Conservation (phyloP, 64 coral and sea anemone genomes). For the Stichodactyla helianthus region DNA sequence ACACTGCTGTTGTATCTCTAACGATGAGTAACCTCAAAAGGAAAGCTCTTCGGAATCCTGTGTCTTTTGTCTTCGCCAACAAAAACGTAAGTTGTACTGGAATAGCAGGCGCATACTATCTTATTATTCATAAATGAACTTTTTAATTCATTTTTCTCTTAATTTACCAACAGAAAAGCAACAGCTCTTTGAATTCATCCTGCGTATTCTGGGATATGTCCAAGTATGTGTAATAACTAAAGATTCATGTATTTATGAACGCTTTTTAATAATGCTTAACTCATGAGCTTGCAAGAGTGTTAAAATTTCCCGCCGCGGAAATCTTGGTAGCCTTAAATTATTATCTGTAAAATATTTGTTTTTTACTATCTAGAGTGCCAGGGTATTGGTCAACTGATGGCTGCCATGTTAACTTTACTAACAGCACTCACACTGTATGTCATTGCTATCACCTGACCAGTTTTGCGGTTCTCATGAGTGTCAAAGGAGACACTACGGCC, state of each 20-base stretch:
- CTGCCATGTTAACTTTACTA: constrained; percentile 45
- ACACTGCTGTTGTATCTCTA: constrained; percentile 32
- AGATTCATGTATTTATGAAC: not conserved
- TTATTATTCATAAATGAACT: too few species aligned
- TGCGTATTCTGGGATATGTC: constrained; percentile 54
- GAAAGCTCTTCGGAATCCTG: constrained; percentile 31
- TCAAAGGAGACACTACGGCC: constrained; percentile 11
- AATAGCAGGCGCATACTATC: too few species aligned
- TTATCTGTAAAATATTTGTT: not conserved
- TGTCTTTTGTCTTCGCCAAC: constrained; percentile 23
- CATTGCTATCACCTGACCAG: constrained; percentile 82
- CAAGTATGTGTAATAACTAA: constrained; percentile 4
- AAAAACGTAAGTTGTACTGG: constrained; percentile 2
- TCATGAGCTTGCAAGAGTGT: too few species aligned
- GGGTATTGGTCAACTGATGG: constrained; percentile 74
- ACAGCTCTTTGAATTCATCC: not conserved
- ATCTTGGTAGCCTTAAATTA: too few species aligned
- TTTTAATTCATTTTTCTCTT: not conserved
- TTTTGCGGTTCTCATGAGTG: constrained; percentile 78
- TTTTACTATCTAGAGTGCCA: constrained; percentile 15
- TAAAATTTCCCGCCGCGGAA: too few species aligned
- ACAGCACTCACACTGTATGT: constrained; percentile 65
- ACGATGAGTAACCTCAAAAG: constrained; percentile 26
- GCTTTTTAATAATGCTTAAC: too few species aligned
- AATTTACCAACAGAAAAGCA: not conserved